phyloP scores from a whole-genome alignment of 2,888 invertebrate genomes.

The Choristoneura rosaceana region DNA sequence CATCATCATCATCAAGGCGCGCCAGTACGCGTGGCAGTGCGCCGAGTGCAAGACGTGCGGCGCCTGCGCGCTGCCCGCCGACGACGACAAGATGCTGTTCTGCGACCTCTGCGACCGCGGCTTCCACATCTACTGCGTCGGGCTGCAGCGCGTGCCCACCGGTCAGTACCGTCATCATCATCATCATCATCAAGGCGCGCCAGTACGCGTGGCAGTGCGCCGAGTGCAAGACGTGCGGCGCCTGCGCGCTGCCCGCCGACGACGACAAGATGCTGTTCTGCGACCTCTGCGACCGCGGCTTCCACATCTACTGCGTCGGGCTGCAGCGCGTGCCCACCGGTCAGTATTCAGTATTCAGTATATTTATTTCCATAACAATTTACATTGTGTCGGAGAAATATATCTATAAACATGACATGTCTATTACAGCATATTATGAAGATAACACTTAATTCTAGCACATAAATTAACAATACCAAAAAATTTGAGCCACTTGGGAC shows the following conservation, averaged over 20 bases:
- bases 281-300: slow-evolving; percentile 97
- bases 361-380: no score
- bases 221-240: slow-evolving; percentile 95
- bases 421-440: no score
- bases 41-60: slow-evolving; percentile 96
- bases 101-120: slow-evolving; percentile 98
- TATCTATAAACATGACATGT: no score
- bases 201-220: slow-evolving; percentile 97
- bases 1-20: slow-evolving; percentile 87
- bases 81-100: slow-evolving; percentile 96
- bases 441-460: no score
- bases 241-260: slow-evolving; percentile 92
- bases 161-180: slow-evolving; percentile 76
- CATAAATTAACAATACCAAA: no score
- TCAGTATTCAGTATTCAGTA: no score
- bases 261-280: slow-evolving; percentile 97
- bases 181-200: slow-evolving; percentile 89
- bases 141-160: slow-evolving; percentile 91
- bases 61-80: slow-evolving; percentile 91
- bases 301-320: slow-evolving; percentile 96
- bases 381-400: no score
- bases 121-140: slow-evolving; percentile 97
- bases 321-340: slow-evolving; percentile 92
- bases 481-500: no score
- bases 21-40: slow-evolving; percentile 96